phyloP scores from a whole-genome alignment of 1,140 invertebrate genomes.

The Ips nitidus region DNA sequence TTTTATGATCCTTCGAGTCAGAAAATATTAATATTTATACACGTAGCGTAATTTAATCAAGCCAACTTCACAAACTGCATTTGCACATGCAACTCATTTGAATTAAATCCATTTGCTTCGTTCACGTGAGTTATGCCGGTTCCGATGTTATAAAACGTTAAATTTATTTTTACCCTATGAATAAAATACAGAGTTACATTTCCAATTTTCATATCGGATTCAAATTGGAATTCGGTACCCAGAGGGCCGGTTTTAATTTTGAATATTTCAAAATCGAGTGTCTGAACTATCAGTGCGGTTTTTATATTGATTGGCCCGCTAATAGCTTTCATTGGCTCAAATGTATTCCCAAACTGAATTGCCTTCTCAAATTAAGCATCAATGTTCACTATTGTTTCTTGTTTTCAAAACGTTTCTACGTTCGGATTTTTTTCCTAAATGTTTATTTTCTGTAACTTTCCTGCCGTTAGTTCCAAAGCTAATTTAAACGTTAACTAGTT shows the following conservation, averaged over 20 bases:
- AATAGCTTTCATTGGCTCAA: background rate
- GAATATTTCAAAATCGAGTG: constrained; percentile 12
- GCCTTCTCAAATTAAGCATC: background rate
- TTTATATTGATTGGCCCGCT: background rate
- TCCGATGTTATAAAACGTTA: constrained; percentile 32
- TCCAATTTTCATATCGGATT: constrained; percentile 21
- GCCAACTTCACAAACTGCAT: constrained; percentile 37
- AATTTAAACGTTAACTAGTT: constrained; percentile 26
- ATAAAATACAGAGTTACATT: constrained; percentile 22
- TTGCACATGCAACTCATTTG: constrained; percentile 39
- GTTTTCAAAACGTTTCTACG: too few species aligned
- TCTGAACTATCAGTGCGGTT: background rate
- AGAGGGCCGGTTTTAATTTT: constrained; percentile 23
- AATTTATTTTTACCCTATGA: constrained; percentile 30
- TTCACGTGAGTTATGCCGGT: constrained; percentile 29
- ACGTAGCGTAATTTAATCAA: constrained; percentile 39
- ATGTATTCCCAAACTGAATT: too few species aligned
- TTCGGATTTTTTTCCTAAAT: constrained; percentile 3
- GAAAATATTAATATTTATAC: constrained; percentile 39
- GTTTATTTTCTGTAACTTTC: constrained; percentile 12
- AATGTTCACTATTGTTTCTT: too few species aligned
- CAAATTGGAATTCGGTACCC: constrained; percentile 16
- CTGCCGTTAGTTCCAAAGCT: constrained; percentile 8
- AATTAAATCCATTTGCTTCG: constrained; percentile 37
- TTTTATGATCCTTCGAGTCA: constrained; percentile 34